Base-by-base conservation (phyloP, 2,888 invertebrate genomes). In the Athetis lepigone region DNA sequence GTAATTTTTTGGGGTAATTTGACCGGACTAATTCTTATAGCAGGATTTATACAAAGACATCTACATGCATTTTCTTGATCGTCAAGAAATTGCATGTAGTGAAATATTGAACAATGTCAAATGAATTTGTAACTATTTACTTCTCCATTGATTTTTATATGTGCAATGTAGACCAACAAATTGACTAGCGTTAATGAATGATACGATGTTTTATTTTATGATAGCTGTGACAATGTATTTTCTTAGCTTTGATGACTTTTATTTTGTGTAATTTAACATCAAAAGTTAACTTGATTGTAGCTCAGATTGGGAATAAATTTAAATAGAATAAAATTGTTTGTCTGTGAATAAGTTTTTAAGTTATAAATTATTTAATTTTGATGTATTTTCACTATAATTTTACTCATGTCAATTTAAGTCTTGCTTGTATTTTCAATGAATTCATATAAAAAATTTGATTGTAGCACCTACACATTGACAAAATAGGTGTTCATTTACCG, bases 401-500 rank as follows among this genome's bases (percentile, higher is more conserved):
- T 33, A 33, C 33, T 11, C 33, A 13, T 33, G 33, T 33, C 13
- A 13, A 13, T 13, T 4, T 4, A 33, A 11, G 2, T 7, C 33
- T 33, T 4, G 29, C 29, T 29, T 4, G 33, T 4, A 25, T 8
- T 27, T 65, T 58, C 39, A 25, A 25, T 3, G 47, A 47, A 27
- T 47, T 54, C 21, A 11, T 29, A 49, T 19, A 8, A 43, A 23
- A 58, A 45, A 39, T 25, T 45, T 25, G 37, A 66, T 49, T 49
- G 40, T 56, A 59, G 33, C 51, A 54, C 46, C 51, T 47, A 65
- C 42, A 60, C 46, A 59, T 64, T 62, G 39, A 51, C 71, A 52
- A 63, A 75, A 70, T 55, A 21, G 57, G 70, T 77, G 79, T 81
- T 55, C 55, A 52, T 71, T 80, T 67, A 77, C 75, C 62, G 62